Conservation (phyloP, 2,113 vertebrate genomes). For the Aviceda subcristata region DNA sequence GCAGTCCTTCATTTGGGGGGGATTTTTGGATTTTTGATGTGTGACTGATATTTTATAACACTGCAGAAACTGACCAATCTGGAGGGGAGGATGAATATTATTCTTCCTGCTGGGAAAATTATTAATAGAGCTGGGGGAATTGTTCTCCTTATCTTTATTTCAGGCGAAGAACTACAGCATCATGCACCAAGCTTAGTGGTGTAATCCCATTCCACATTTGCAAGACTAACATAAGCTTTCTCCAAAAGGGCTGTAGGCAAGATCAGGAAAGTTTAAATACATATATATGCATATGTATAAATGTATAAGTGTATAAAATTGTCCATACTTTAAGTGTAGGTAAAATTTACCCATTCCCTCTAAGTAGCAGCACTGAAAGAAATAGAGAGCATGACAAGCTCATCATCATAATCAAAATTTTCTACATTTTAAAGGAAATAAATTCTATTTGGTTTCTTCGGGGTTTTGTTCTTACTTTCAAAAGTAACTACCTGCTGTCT, state of each 20-base stretch:
- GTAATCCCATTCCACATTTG: neutral
- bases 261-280: neutral
- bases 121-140: neutral
- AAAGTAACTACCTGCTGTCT: slow-evolving; percentile 44
- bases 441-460: slow-evolving; percentile 25
- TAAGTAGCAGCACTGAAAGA: neutral
- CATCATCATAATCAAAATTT: neutral
- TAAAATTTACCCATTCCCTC: neutral
- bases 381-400: neutral
- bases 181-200: neutral
- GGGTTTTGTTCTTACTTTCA: slow-evolving; percentile 37
- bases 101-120: slow-evolving; percentile 23
- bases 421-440: slow-evolving; percentile 37
- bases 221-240: neutral
- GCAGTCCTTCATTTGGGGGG: neutral
- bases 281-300: neutral
- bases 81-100: neutral
- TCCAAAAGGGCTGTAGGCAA: neutral
- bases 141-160: slow-evolving; percentile 38
- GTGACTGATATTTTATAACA: neutral
- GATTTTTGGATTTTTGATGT: neutral
- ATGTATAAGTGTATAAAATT: neutral
- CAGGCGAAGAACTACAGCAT: neutral
- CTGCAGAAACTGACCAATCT: neutral
- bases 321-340: neutral